Evolutionary conservation across 1,140 invertebrate species (phyloP), one percentile per base, ranked within the genome.

Genomic region (Protaetia brevitarsis): DNA sequence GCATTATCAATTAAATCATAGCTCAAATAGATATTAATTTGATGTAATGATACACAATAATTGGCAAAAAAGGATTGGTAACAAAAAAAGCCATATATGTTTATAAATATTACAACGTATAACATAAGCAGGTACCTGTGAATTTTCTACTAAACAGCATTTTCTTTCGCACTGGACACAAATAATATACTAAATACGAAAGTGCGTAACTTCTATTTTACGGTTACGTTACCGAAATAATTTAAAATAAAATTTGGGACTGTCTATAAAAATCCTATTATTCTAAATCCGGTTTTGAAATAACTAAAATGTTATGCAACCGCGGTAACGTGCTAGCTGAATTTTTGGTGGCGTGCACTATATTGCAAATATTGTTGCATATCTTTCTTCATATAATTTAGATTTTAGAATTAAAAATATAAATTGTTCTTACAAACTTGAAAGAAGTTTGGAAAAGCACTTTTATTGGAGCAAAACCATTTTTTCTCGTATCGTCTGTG

Each of bases 181-280:
- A 19, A 51, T 51, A 19, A 19, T 2, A 23, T 21, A 10, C 41
- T 23, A 23, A 16, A 51, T 19, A 16, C 34, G 34, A 51, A 51
- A 23, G 41, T 51, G 41, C 41, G 41, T n/a, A 23, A 23, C 41
- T 51, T 51, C 6, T 23, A 10, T 6, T 51, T 34, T 51, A 51
- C 41, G 13, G 11, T 51, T 45, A 23, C 34, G n/a, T 16, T 11
- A 10, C 16, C 41, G 16, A 16, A 51, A 45, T 45, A 45, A 51
- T 51, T 51, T 51, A 23, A 51, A 51, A 51, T 51, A 51, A 51
- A 51, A 51, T 51, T 51, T 51, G 19, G 19, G 19, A 19, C 16
- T 8, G 19, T 19, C 41, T 51, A 51, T 51, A 51, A 51, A 51
- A 51, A 51, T 51, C 34, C n/a, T 16, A 51, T 23, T 13, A 51